These are phyloP conservation scores for Dunckerocampus dactyliophorus DNA, from an alignment of 2,113 vertebrate species.

Conservation along the genomic window DNA sequence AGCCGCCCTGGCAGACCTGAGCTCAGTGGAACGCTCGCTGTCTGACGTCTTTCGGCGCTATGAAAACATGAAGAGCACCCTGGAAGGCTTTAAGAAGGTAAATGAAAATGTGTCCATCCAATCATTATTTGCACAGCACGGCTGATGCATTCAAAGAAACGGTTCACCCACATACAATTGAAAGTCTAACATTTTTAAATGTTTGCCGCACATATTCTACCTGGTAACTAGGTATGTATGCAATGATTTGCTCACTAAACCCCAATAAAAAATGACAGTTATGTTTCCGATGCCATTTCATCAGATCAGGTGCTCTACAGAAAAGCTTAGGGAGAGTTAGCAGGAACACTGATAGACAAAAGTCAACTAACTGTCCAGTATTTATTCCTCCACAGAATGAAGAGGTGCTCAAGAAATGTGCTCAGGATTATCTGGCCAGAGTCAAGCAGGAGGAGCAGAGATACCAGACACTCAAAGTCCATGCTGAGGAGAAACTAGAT, in stretches of 20 bases:
- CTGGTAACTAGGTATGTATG: no score
- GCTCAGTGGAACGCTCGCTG: constrained; percentile 92
- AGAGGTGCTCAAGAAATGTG: constrained; percentile 95
- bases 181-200: no score
- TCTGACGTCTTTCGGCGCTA: constrained; percentile 94
- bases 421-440: constrained; percentile 89
- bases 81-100: constrained; percentile 97
- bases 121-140: background rate
- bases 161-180: no score
- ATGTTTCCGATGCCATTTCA: background rate
- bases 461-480: constrained; percentile 92
- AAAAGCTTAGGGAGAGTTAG: background rate
- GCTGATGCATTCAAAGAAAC: no score
- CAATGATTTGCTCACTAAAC: no score
- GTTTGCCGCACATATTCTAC: no score
- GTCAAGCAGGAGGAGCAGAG: constrained; percentile 95
- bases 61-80: constrained; percentile 88
- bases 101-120: background rate
- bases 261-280: background rate
- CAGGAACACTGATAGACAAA: background rate
- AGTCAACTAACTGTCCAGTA: background rate
- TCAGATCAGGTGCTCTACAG: background rate
- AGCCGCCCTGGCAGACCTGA: constrained; percentile 87
- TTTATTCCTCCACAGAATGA: constrained; percentile 80
- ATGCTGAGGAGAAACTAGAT: constrained; percentile 94